These are phyloP conservation scores for Theristicus caerulescens DNA, from an alignment of 2,113 vertebrate species.

Conservation along the genomic window DNA sequence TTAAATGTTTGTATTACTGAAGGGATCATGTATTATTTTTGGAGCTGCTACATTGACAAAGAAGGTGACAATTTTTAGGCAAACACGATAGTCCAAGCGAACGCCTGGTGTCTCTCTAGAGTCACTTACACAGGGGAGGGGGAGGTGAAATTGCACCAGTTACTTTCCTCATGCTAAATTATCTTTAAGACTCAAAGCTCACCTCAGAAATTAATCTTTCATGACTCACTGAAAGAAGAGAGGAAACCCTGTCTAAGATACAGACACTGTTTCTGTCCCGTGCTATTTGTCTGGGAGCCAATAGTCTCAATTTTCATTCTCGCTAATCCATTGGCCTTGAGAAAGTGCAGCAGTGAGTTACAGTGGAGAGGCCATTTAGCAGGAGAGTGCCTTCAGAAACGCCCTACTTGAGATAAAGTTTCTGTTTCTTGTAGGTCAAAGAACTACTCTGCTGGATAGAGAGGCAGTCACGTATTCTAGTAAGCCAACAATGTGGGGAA, in stretches of 20 bases:
- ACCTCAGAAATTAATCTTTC: conserved; percentile 36
- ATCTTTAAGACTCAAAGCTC: conserved; percentile 17
- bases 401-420: neutral
- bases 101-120: neutral
- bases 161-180: neutral
- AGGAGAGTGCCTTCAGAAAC: neutral
- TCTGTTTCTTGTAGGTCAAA: conserved; percentile 11
- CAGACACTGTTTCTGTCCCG: neutral
- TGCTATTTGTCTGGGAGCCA: conserved; percentile 12
- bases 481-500: conserved; percentile 1
- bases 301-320: conserved; percentile 6
- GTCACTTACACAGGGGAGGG: neutral
- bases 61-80: neutral
- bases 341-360: neutral
- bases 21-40: neutral
- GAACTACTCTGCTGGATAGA: neutral
- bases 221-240: conserved; percentile 36
- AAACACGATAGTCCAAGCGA: neutral
- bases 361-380: neutral
- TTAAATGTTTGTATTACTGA: neutral
- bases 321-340: neutral
- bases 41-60: neutral
- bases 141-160: neutral
- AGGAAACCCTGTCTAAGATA: neutral
- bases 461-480: neutral